These are phyloP conservation scores for Drosophila maculinotata DNA, from an alignment of 2,888 invertebrate genomes.

Conservation along the genomic window DNA sequence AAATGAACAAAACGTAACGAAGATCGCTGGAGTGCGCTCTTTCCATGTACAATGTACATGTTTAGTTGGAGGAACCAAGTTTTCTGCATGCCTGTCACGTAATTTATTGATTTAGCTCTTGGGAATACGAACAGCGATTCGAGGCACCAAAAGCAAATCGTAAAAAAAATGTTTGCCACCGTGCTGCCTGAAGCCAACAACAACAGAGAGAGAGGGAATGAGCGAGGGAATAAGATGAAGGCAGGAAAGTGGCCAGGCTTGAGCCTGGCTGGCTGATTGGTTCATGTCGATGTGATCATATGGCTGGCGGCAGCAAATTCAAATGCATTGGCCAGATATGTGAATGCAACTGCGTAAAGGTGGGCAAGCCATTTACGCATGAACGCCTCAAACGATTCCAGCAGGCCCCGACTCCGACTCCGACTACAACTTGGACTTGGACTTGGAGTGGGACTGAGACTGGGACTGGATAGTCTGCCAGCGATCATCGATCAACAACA, in stretches of 20 bases:
- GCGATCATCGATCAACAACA: constrained; percentile 74
- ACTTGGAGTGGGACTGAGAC: constrained; percentile 1
- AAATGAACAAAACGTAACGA: constrained; percentile 65
- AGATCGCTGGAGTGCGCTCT: constrained; percentile 51
- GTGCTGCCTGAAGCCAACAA: constrained; percentile 57
- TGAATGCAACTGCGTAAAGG: constrained; percentile 74
- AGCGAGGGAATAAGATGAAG: neutral
- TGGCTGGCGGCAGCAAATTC: constrained; percentile 77
- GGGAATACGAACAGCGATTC: constrained; percentile 74
- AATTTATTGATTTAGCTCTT: constrained; percentile 85
- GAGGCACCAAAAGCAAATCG: constrained; percentile 66
- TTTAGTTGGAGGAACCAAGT: constrained; percentile 68
- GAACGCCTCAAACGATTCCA: constrained; percentile 72
- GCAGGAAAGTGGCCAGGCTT: constrained; percentile 54
- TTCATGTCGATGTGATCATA: constrained; percentile 67
- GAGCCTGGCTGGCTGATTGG: constrained; percentile 64
- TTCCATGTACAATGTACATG: constrained; percentile 33
- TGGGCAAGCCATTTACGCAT: constrained; percentile 72
- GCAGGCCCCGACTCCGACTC: constrained; percentile 36
- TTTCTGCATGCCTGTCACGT: constrained; percentile 84
- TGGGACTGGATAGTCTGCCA: constrained; percentile 42
- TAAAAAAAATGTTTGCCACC: constrained; percentile 78
- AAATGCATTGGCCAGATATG: constrained; percentile 76
- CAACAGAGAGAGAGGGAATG: constrained; percentile 4
- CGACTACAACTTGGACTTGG: constrained; percentile 21